Percentiles rank a stretch among this genome's conserved stretches.
These are phyloP conservation scores for Drosophila suboccidentalis DNA, from an alignment of 2,888 invertebrate genomes.

Conservation along the genomic window DNA sequence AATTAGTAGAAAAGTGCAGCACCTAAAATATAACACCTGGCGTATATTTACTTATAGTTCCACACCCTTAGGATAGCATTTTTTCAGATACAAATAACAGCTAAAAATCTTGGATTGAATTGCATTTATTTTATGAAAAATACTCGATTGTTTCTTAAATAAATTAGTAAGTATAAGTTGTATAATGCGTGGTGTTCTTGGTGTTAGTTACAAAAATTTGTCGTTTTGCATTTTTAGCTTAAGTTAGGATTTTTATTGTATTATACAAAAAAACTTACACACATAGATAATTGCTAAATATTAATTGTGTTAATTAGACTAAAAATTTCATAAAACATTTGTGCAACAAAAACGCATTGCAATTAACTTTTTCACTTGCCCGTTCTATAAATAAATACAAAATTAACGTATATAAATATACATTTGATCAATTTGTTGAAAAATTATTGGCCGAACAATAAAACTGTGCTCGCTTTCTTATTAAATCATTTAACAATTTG, in stretches of 20 bases:
- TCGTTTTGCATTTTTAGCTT: conserved; percentile 52
- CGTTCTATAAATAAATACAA: conserved; percentile 71
- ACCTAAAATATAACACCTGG: conserved; percentile 66
- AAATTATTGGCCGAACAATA: conserved; percentile 71
- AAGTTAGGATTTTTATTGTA: conserved; percentile 53
- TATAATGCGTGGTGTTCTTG: conserved; percentile 69
- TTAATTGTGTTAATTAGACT: conserved; percentile 77
- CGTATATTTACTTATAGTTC: conserved; percentile 7
- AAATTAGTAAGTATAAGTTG: conserved; percentile 68
- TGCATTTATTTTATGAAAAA: conserved; percentile 79
- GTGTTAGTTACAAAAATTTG: conserved; percentile 80
- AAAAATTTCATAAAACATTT: conserved; percentile 76
- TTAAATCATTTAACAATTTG: conserved; percentile 64
- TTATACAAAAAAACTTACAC: conserved; percentile 71
- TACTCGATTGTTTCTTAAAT: conserved; percentile 72
- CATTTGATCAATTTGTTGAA: conserved; percentile 74
- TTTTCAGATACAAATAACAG: background rate
- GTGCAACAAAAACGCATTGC: conserved; percentile 82
- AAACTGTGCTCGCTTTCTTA: conserved; percentile 43
- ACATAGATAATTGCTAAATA: conserved; percentile 61
- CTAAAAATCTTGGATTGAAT: conserved; percentile 43
- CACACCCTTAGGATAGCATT: conserved; percentile 3
- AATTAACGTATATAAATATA: conserved; percentile 63
- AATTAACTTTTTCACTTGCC: conserved; percentile 58
- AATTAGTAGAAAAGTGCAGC: conserved; percentile 56